A percentile compares a stretch with the other conserved stretches of the same genome.
Conservation (phyloP, 2,888 invertebrate genomes). For the Eumacrocentrus americanus region DNA sequence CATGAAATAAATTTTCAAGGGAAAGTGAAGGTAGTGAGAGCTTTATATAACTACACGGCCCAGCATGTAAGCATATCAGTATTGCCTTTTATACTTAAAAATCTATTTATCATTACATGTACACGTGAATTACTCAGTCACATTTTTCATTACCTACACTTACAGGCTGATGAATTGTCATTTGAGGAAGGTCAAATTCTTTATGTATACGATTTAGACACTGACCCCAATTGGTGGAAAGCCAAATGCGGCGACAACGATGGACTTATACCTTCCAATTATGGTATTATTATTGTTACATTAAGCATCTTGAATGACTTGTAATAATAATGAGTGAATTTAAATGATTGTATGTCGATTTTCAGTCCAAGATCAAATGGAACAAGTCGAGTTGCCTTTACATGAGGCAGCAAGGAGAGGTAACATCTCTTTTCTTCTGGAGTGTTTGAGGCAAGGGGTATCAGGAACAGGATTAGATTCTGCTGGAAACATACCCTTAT, state of each 20-base stretch:
- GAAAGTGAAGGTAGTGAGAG: constrained; percentile 66
- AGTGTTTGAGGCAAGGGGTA: constrained; percentile 68
- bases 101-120: background rate
- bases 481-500: constrained; percentile 70
- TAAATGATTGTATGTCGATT: too few species aligned
- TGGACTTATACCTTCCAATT: constrained; percentile 69
- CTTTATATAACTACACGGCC: constrained; percentile 66
- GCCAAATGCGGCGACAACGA: constrained; percentile 64
- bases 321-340: background rate
- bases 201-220: constrained; percentile 66
- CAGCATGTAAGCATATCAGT: constrained; percentile 62
- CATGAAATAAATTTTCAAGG: constrained; percentile 50
- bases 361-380: constrained; percentile 67
- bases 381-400: constrained; percentile 67
- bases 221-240: constrained; percentile 64
- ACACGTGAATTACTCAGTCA: background rate
- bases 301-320: too few species aligned
- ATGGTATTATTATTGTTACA: constrained; percentile 61
- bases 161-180: constrained; percentile 68
- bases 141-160: too few species aligned
- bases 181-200: constrained; percentile 70
- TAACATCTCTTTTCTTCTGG: constrained; percentile 66
- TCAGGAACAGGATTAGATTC: constrained; percentile 71
- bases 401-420: constrained; percentile 73
- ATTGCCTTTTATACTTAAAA: constrained; percentile 16